Evolutionary conservation across 2,797 vertebrate species (phyloP), one percentile per base, ranked within the genome.

Genomic region (Pangasius djambal): DNA sequence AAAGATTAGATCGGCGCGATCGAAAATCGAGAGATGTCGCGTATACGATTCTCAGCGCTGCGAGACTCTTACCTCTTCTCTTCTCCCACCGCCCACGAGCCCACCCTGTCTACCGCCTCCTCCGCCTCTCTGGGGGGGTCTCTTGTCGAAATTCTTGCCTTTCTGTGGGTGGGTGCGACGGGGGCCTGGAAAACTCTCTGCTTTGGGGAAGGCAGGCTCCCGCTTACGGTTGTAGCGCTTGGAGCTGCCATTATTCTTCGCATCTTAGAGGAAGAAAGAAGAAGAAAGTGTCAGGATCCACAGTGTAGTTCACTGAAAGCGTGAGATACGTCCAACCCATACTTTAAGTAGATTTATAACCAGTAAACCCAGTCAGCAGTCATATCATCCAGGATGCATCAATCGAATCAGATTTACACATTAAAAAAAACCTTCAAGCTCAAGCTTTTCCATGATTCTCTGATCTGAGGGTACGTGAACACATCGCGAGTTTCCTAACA

Each of bases 141-240:
- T 96, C 98, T 99, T 99, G 95, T 99, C 98, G 97, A 99, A 99
- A 98, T 96, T 97, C 97, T 99, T 99, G 98, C 97, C 97, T 99
- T 99, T 99, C 97, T 99, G 98, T 98, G 98, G 95, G 97, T 94
- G 96, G 97, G 98, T 96, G 96, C 97, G 98, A 93, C 98, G 97
- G 93, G 96, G 96, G 93, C 97, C 96, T 74, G 95, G 94, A 94
- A 97, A 97, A 95, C 95, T 97, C 94, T 99, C 98, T 90, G 96
- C 96, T 97, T 99, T 97, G 55, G 98, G 97, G 94, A 96, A 97
- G 75, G 97, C 94, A 94, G 97, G 97, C 95, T 99, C 99, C 84
- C 98, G 97, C 94, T 99, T 99, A 92, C 98, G 98, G 94, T 93
- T 97, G 74, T 97, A 98, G 93, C 98, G 98, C 92, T 97, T 99